phyloP scores from a whole-genome alignment of 1,140 invertebrate genomes.

The Plutomurus gul region DNA sequence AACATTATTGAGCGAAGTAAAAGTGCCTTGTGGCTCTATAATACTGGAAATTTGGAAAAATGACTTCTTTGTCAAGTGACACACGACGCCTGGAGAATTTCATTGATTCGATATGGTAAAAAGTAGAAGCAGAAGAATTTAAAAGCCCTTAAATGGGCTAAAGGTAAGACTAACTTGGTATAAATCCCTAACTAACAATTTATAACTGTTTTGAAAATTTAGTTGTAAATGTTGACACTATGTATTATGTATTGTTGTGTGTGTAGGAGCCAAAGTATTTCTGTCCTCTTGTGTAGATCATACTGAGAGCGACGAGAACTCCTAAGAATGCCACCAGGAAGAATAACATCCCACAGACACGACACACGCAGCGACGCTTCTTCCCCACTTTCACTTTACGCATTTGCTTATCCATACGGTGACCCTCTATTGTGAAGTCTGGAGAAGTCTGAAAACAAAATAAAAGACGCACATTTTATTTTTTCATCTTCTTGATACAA shows the following conservation, averaged over 20 bases:
- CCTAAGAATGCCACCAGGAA: slow-evolving; percentile 51
- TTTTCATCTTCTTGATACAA: too few species aligned
- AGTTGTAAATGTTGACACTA: neutral
- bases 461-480: neutral
- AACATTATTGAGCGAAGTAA: too few species aligned
- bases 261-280: slow-evolving; percentile 51
- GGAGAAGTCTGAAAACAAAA: slow-evolving; percentile 49
- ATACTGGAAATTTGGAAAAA: too few species aligned
- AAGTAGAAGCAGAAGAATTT: too few species aligned
- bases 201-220: neutral
- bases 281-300: slow-evolving; percentile 52
- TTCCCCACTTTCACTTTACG: slow-evolving; percentile 48
- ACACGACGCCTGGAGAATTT: too few species aligned
- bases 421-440: slow-evolving; percentile 53
- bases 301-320: slow-evolving; percentile 50
- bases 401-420: slow-evolving; percentile 47
- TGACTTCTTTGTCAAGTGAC: too few species aligned
- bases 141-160: too few species aligned
- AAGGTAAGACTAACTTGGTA: neutral
- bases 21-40: too few species aligned
- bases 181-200: neutral
- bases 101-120: too few species aligned
- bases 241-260: too few species aligned
- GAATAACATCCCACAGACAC: slow-evolving; percentile 51
- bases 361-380: slow-evolving; percentile 49